phyloP scores from a whole-genome alignment of 2,797 vertebrate species.

The Urocyon cinereoargenteus region DNA sequence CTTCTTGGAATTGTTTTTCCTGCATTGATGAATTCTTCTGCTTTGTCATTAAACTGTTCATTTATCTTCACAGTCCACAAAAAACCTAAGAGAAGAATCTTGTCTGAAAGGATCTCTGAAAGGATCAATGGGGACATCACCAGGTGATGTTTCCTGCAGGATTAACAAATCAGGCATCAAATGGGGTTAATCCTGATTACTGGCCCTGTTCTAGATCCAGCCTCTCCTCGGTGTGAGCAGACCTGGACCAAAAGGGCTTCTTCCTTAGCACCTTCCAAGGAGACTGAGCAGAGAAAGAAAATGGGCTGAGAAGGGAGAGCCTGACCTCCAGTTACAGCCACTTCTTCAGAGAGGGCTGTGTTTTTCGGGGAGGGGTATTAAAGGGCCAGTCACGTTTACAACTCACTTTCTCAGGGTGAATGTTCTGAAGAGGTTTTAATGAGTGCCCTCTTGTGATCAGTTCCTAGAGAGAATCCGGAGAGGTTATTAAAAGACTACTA shows the following conservation, averaged over 20 bases:
- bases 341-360: neutral
- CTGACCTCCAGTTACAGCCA: neutral
- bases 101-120: slow-evolving; percentile 23
- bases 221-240: slow-evolving; percentile 35
- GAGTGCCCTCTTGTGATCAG: slow-evolving; percentile 34
- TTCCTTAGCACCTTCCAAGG: neutral
- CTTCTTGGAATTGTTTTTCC: slow-evolving; percentile 45
- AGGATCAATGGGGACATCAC: slow-evolving; percentile 67
- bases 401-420: neutral
- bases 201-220: slow-evolving; percentile 9
- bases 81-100: slow-evolving; percentile 62
- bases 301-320: slow-evolving; percentile 27
- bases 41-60: slow-evolving; percentile 73
- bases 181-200: slow-evolving; percentile 47
- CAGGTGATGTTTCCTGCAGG: slow-evolving; percentile 79
- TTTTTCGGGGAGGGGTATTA: neutral
- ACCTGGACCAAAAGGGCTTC: neutral
- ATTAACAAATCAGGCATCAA: slow-evolving; percentile 79
- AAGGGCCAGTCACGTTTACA: neutral
- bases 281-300: slow-evolving; percentile 47
- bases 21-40: slow-evolving; percentile 65
- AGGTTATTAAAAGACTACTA: slow-evolving; percentile 37
- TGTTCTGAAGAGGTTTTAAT: slow-evolving; percentile 44
- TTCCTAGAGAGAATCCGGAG: slow-evolving; percentile 51
- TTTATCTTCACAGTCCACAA: slow-evolving; percentile 76